Evolutionary conservation across 2,797 vertebrate genomes (phyloP), one percentile per base, ranked within the genome.

Genomic region (Babyrousa celebensis): DNA sequence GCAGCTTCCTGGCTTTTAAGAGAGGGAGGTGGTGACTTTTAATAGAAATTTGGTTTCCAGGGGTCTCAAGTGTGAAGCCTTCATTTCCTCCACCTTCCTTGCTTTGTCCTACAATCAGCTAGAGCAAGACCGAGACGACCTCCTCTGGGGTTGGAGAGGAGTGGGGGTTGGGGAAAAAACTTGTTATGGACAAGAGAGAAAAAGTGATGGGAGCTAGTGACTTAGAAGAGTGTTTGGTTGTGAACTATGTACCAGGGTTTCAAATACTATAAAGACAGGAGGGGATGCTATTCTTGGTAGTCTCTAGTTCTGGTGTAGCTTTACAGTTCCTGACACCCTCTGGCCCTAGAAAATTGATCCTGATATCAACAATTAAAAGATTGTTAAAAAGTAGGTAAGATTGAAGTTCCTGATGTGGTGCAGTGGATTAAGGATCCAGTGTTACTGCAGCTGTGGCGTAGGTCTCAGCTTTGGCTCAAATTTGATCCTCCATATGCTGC

Each of bases 71-170:
- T 98, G 91, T 96, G 95, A 97, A 97, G 56, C 90, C 96, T 97
- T 97, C 94, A 96, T 98, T 96, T 96, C 88, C 85, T 97, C 92
- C 62, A 95, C 60, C 85, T 97, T 95, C 95, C 85, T 95, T 97
- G 94, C 88, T 97, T 97, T 97, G 94, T 97, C 91, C 79, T 97
- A 62, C 52, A 94, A 0, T 96, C 85, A 95, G 32, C 85, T 84
- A 96, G 85, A 92, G 85, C 92, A 91, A 95, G 56, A 89, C 95
- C 18, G 17, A 95, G 83, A 96, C 27, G 71, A 89, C 92, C 85
- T 92, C 93, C 90, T 95, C 86, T 56, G 77, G 93, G 21, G 70
- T 84, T 89, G 86, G 60, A 89, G 68, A 74, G 62, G 78, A 43
- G 52, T 77, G 40, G 63, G 89, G 88, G 67, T 25, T 87, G 87